phyloP scores from a whole-genome alignment of 2,888 invertebrate genomes.

The Iselma pallidipennis region DNA sequence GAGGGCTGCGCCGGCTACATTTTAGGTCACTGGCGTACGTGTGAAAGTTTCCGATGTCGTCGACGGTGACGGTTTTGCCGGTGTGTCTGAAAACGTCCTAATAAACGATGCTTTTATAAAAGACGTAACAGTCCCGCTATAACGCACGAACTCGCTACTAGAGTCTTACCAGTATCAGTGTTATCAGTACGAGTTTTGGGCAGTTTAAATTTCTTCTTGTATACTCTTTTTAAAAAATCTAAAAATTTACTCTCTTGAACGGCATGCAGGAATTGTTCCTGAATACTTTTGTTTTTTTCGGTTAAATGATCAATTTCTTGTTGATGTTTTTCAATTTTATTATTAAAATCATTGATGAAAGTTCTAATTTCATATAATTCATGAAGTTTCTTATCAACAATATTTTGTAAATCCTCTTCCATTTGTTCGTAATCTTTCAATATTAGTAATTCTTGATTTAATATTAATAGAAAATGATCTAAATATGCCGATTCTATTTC shows the following conservation, averaged over 20 bases:
- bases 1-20: too few species aligned
- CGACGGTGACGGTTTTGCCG: too few species aligned
- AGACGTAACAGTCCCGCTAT: too few species aligned
- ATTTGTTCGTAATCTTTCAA: conserved; percentile 73
- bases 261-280: conserved; percentile 60
- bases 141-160: too few species aligned
- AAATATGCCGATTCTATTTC: conserved; percentile 64
- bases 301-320: conserved; percentile 54
- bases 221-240: conserved; percentile 78
- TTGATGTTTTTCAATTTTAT: conserved; percentile 59
- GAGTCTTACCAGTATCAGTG: conserved; percentile 57
- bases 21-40: too few species aligned
- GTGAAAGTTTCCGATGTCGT: too few species aligned
- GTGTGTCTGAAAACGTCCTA: too few species aligned
- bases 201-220: conserved; percentile 79
- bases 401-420: conserved; percentile 65
- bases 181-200: conserved; percentile 59
- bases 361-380: conserved; percentile 60
- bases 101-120: too few species aligned
- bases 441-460: conserved; percentile 76
- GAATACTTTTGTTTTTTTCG: conserved; percentile 58
- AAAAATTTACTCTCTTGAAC: conserved; percentile 75
- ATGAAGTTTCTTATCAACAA: conserved; percentile 41
- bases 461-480: conserved; percentile 65
- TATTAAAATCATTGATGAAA: conserved; percentile 57